Base-by-base conservation (phyloP, 2,797 vertebrate genomes). In the Eidolon dupreanum region DNA sequence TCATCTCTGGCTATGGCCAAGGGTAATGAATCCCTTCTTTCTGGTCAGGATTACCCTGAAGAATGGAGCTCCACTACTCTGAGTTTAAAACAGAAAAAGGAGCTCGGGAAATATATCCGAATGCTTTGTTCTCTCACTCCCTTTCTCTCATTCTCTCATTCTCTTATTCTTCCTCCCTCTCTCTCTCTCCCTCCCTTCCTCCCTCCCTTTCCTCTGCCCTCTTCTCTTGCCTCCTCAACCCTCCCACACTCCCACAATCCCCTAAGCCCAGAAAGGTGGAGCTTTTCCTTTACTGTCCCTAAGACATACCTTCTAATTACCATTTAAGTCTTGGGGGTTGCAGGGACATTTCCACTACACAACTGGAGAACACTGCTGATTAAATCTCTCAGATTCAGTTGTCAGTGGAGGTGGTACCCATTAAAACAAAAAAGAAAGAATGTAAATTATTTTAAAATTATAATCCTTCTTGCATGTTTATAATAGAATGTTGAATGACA, bases 401-500 rank as follows among this genome's bases (percentile, higher is more conserved):
- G 55, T 46, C 33, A 38, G 26, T 2, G 8, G 9, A 2, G 41
- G 78, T 71, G 61, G 24, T n/a, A 74, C 8, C 3, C 65, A 79
- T 46, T 78, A 75, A 66, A 38, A 13, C 46, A 91, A 87, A 28
- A 63, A 28, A 70, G 15, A 66, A 89, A 77, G 2, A 1, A 65
- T 65, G 20, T 33, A 73, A 86, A 86, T 66, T n/a, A 68, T 53
- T 79, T 84, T 77, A 8, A 65, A 92, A 65, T 70, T 87, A 16
- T 22, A 57, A 73, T 53, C 51, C 31, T 84, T 43, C 0, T 43
- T 71, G 7, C 41, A 65, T 26, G 28, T 75, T 93, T 66, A 59
- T 66, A 87, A 87, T 10, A 74, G 41, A 53, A 92, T 55, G 31
- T 46, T 88, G 51, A 87, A 63, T 88, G 43, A 77, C 43, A 90